Conservation (phyloP, 2,113 vertebrate species). For the Ptilorrhoa leucosticta region DNA sequence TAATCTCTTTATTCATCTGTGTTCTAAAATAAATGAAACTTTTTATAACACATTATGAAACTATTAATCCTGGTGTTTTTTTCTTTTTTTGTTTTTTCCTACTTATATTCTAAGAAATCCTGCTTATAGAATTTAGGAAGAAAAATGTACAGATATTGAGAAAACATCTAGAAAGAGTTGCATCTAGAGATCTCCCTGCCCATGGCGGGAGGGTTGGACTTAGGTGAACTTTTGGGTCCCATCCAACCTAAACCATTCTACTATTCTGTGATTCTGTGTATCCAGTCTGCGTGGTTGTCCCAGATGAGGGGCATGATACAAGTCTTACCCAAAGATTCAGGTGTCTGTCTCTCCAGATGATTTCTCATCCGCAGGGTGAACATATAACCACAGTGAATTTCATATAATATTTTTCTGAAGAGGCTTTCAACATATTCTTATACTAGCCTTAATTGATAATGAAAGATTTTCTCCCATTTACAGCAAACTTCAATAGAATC, state of each 20-base stretch:
- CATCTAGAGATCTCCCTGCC: neutral
- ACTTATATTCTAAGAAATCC: neutral
- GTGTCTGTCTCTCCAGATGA: neutral
- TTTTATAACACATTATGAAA: neutral
- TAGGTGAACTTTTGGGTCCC: neutral
- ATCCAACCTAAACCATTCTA: neutral
- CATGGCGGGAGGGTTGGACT: neutral
- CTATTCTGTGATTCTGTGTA: neutral
- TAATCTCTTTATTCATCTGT: neutral
- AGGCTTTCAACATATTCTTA: neutral
- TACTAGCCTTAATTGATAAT: neutral
- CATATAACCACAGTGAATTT: neutral
- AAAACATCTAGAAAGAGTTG: neutral
- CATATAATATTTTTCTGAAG: neutral
- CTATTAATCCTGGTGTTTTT: fast-evolving
- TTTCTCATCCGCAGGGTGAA: neutral
- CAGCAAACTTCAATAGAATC: neutral
- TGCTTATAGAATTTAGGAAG: neutral
- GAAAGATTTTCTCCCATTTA: neutral
- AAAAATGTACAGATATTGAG: neutral
- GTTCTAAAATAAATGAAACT: neutral
- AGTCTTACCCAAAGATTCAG: neutral
- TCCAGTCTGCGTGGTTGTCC: neutral
- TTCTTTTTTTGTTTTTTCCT: too few species aligned
- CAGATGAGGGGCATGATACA: neutral